Conservation (phyloP, 2,797 vertebrate genomes). For the Fratercula arctica region DNA sequence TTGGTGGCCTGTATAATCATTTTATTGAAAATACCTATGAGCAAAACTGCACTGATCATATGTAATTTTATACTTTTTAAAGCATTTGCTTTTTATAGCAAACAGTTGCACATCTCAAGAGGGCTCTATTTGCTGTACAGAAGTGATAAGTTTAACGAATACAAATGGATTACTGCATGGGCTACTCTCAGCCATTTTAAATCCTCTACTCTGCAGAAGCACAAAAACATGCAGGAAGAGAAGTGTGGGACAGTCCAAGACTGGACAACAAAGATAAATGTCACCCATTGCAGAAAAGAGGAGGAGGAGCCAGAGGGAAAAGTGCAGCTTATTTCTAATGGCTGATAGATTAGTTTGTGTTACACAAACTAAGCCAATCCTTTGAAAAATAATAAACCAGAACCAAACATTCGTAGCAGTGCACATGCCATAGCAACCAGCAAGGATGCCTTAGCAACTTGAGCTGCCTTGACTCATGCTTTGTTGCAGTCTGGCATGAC, state of each 20-base stretch:
- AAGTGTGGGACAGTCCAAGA: background rate
- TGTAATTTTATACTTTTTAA: background rate
- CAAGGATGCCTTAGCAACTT: slow-evolving; percentile 2
- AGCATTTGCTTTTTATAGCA: slow-evolving; percentile 20
- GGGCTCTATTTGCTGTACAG: background rate
- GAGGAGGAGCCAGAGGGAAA: background rate
- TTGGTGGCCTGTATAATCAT: background rate
- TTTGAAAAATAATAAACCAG: slow-evolving; percentile 22
- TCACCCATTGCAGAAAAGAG: background rate
- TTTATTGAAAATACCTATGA: slow-evolving; percentile 14
- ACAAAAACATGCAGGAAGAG: background rate
- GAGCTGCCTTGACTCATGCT: background rate
- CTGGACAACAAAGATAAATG: background rate
- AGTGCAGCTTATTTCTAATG: slow-evolving; percentile 12
- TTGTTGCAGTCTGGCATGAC: background rate
- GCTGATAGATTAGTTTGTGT: background rate
- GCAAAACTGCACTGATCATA: background rate
- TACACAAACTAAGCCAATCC: background rate
- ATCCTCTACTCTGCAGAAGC: background rate
- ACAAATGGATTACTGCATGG: background rate
- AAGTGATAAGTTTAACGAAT: background rate
- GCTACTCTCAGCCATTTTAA: background rate
- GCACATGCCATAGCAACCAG: slow-evolving; percentile 36
- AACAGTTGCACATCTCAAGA: background rate
- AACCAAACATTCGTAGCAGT: background rate